Base-by-base conservation (phyloP, 2,888 invertebrate genomes). In the Petrolisthes manimaculis region DNA sequence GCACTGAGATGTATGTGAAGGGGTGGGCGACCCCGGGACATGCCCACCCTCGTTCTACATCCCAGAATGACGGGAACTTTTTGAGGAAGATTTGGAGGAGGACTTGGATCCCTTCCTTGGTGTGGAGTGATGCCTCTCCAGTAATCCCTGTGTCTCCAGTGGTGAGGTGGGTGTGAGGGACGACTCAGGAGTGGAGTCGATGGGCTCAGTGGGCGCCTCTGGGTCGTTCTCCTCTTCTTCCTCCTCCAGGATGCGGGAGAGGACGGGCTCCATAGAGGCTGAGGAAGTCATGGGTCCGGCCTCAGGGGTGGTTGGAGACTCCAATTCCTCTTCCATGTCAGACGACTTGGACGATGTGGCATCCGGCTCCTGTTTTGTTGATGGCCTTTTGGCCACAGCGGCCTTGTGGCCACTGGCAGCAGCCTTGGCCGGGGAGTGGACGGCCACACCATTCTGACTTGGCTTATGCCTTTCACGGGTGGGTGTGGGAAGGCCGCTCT, bases 91-190 rank as follows among this genome's bases (percentile, higher is more conserved):
- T 74, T 89, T 90, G 55, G 89, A 87, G n/a, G 90, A 90, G 4
- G 85, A 84, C 67, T 90, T 90, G 54, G 90, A 90, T 55, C 89
- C 87, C 83, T 86, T 90, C 79, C 90, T 77, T 4, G 89, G 86
- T 8, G 81, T 71, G 53, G 89, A 87, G 79, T 85, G 89, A 71
- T 88, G 90, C 12, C 84, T 81, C 55, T 90, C 90, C 53, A 90
- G 84, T n/a, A 90, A 84, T 1, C 88, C 89, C 71, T 89, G 87
- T 0, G 90, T 90, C 84, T 90, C 90, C 56, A 89, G 37, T 80
- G 89, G 88, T 8, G 90, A 90, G 71, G 88, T 88, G n/a, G 90
- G 90, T 1, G 90, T 88, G 21, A 90, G 71, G 77, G 89, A 89
- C 53, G 87, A 87, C 86, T 87, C 86, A 37, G 90, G 88, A 24